Evolutionary conservation across 2,888 invertebrate genomes (phyloP).

Genomic region (Nemotelus nigrinus): DNA sequence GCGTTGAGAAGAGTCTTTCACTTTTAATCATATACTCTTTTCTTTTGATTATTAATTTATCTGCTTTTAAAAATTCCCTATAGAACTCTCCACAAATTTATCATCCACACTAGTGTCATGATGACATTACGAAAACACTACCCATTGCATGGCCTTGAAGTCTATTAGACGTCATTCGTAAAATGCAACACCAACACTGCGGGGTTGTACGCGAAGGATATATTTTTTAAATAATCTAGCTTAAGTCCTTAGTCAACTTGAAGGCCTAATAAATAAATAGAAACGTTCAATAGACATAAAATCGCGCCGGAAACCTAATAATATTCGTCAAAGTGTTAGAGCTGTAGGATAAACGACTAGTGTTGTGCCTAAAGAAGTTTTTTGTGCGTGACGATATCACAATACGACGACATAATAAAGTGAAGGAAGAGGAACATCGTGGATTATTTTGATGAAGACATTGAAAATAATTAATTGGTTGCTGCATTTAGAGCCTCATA

Average conservation of each 20-base stretch:
- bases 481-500: conserved; percentile 2
- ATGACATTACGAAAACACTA: no score
- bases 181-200: conserved; percentile 27
- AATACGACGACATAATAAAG: conserved; percentile 14
- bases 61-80: neutral
- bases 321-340: neutral
- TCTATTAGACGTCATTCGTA: conserved; percentile 38
- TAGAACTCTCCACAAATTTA: neutral
- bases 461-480: neutral
- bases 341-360: neutral
- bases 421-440: neutral
- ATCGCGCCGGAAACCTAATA: neutral
- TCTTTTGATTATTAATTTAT: no score
- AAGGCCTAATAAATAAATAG: conserved; percentile 37
- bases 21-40: no score
- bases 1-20: no score
- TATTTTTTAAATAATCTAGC: conserved; percentile 27
- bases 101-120: neutral
- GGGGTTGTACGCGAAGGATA: conserved; percentile 17
- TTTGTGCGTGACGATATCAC: neutral
- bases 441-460: neutral
- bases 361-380: neutral
- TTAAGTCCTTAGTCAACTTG: conserved; percentile 31
- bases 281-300: neutral
- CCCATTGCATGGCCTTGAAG: conserved; percentile 46